Evolutionary conservation across 2,113 vertebrate species (phyloP), one percentile per base, ranked within the genome.

Genomic region (Cheirogaleus medius): DNA sequence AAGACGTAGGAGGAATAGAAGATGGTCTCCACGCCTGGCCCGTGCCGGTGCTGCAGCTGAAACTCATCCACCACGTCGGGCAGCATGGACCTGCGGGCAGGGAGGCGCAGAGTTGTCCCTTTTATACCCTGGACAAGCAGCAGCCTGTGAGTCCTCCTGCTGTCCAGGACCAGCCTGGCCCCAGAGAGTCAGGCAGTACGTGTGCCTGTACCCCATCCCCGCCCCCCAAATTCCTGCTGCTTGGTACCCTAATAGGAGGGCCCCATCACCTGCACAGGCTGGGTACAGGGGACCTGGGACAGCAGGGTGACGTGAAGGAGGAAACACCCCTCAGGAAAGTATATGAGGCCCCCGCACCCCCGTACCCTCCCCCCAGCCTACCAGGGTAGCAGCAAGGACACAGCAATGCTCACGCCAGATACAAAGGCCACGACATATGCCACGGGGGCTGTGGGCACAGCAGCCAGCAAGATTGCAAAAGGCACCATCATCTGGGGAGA

Each of bases 1-100:
- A 99, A 99, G 91, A 99, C 99, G 0, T 99, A 99, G 96, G 99
- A 99, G 1, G 99, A 99, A 98, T 99, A 99, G 98, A 99, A 99
- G 98, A 99, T 99, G 90, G 99, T 99, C 98, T 99, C 99, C 10
- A 99, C 99, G 90, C 99, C 99, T 0, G 99, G 99, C 87, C 99
- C 99, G 83, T 98, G 99, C 1, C 84, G 98, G 97, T 99, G 99
- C 94, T 98, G 98, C 98, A 99, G 96, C 92, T 99, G 98, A 98
- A 99, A 99, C 97, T 99, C 99, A 95, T 99, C 99, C 71, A 99
- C 99, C 95, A 99, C 99, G 58, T 99, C 99, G 34, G 99, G 99
- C 94, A 99, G 98, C 99, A 99, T 99, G 9, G 99, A 99, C 99
- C 99, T 99, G 32, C 5, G 44, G 32, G 47, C 1, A 37, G 3